Base-by-base conservation (phyloP, 1,140 invertebrate genomes). In the Drosophila trapezifrons region DNA sequence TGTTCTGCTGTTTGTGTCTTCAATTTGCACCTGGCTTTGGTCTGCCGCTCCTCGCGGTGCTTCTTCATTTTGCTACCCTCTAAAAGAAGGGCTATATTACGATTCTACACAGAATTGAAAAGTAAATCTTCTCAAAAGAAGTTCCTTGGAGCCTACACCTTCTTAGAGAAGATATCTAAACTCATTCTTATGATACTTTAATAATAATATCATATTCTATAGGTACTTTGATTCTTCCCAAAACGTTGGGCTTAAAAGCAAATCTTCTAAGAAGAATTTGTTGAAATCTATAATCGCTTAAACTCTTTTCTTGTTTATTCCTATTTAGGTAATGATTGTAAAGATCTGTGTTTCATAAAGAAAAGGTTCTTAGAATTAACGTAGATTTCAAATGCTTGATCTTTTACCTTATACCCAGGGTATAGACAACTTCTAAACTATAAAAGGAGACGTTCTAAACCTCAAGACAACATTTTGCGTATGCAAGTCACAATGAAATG, bases 21-120 rank as follows among this genome's bases (percentile, higher is more conserved):
- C 59, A 80, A 67, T 57, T 76, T 76, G 62, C 69, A 70, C 76
- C 76, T 79, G 76, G 42, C 56, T 58, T 47, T 32, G 56, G 32
- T 59, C 58, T 49, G 57, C 65, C 45, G 42, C 63, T 55, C 29
- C 54, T 46, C 37, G 22, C 43, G 10, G 42, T 43, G 60, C 64
- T 69, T 54, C 56, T 63, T 45, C 13, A 20, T 27, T 62, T 20
- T 7, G n/a, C 15, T 65, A 62, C 75, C 49, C 59, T 42, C 10
- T 49, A 25, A 9, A 32, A 27, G 6, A 6, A 7, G 54, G 37
- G 32, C 0, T 38, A 38, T 55, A 38, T 40, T 15, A 17, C 9
- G 17, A 58, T 63, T 57, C 17, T 38, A 12, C 12, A 60, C 0
- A 27, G 18, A 1, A 27, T 17, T 29, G 17, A 3, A 4, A 18